Percentiles rank a stretch among this genome's conserved stretches.
Conservation (phyloP, 2,888 invertebrate genomes). For the Acleris literana region DNA sequence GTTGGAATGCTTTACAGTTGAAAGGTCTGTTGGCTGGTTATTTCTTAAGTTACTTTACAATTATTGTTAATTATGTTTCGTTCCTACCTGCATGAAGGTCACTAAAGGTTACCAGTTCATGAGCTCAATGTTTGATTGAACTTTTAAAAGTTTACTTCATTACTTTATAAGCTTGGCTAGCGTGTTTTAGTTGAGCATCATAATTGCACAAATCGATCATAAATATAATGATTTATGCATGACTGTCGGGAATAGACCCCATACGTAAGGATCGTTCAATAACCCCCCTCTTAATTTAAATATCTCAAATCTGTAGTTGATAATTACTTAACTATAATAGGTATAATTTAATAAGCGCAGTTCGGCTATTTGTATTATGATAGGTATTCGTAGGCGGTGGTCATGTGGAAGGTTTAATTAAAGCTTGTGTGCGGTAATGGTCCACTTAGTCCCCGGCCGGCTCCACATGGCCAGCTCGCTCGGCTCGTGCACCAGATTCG, state of each 20-base stretch:
- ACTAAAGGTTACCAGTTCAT: no score
- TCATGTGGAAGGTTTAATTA: conserved; percentile 70
- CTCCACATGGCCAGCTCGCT: conserved; percentile 47
- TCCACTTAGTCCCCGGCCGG: conserved; percentile 64
- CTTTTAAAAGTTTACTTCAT: no score
- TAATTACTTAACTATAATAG: conserved; percentile 5
- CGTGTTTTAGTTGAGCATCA: background rate
- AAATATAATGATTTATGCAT: conserved; percentile 5
- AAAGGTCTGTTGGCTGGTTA: conserved; percentile 30
- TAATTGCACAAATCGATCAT: background rate
- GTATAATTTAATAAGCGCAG: background rate
- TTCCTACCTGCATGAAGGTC: conserved; percentile 2
- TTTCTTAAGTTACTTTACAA: conserved; percentile 2
- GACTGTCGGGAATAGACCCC: conserved; percentile 4
- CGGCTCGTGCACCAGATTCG: conserved; percentile 12
- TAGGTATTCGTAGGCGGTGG: conserved; percentile 61
- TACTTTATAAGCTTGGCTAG: no score
- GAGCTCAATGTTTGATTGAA: no score
- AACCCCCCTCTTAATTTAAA: conserved; percentile 6
- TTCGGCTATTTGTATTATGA: conserved; percentile 50
- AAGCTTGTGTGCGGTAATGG: conserved; percentile 73
- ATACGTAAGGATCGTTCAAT: conserved; percentile 1
- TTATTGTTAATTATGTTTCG: conserved; percentile 1
- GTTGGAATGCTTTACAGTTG: conserved; percentile 28
- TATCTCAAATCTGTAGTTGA: conserved; percentile 16